Evolutionary conservation across 1,140 invertebrate genomes (phyloP).

Genomic region (Bathynomus jamesi): DNA sequence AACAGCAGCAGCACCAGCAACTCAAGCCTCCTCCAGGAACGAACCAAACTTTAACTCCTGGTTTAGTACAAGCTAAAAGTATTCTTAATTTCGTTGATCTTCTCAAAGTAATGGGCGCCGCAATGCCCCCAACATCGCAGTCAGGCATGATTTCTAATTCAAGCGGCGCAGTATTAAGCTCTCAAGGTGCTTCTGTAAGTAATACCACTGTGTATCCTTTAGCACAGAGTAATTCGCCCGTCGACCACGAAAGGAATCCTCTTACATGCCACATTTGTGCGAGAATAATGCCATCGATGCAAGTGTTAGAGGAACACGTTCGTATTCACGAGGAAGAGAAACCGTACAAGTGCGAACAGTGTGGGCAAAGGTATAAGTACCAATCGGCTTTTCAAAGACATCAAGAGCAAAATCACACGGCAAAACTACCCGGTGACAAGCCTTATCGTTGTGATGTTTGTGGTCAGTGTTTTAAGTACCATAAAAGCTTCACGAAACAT

Average conservation of each 20-base stretch:
- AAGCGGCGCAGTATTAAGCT: not conserved
- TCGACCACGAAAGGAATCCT: not conserved
- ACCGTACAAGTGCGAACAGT: slow-evolving; percentile 83
- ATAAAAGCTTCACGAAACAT: slow-evolving; percentile 83
- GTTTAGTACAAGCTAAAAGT: not conserved
- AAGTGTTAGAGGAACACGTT: slow-evolving; percentile 35
- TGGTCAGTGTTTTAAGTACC: slow-evolving; percentile 78
- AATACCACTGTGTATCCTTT: not conserved
- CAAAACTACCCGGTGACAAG: slow-evolving; percentile 73
- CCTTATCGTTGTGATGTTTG: slow-evolving; percentile 81
- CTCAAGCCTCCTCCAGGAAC: not conserved
- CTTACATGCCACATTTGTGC: slow-evolving; percentile 37
- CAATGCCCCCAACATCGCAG: not conserved
- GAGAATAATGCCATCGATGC: slow-evolving; percentile 32
- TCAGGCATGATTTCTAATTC: not conserved
- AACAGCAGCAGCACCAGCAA: slow-evolving; percentile 9
- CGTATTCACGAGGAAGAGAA: slow-evolving; percentile 53
- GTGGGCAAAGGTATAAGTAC: slow-evolving; percentile 76
- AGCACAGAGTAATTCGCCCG: not conserved
- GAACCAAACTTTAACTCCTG: not conserved
- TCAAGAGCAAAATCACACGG: slow-evolving; percentile 77
- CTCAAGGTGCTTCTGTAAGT: not conserved
- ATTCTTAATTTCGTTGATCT: not conserved
- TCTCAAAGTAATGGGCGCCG: not conserved
- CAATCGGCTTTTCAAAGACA: slow-evolving; percentile 79